Evolutionary conservation across 2,797 vertebrate genomes (phyloP).

Genomic region (Anisognathus igniventris): DNA sequence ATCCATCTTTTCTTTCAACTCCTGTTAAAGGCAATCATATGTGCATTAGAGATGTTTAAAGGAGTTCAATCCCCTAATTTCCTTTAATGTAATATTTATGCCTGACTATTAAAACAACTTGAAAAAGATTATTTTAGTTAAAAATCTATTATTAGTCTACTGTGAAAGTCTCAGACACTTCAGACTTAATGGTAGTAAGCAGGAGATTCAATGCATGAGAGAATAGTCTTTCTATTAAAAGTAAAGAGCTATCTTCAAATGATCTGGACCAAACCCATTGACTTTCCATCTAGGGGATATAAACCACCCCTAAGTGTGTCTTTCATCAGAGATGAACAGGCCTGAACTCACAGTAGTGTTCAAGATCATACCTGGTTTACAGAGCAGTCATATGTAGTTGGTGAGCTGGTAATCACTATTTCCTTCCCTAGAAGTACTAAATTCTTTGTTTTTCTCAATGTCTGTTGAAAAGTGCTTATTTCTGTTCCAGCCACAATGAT

Average conservation of each 20-base stretch:
- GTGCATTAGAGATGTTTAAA: conserved; percentile 2
- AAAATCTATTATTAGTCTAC: neutral
- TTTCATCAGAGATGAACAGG: neutral
- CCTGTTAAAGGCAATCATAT: conserved; percentile 74
- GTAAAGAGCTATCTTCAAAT: neutral
- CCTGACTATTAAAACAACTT: neutral
- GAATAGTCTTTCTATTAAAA: neutral
- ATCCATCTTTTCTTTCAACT: conserved; percentile 96
- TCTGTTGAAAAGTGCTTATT: neutral
- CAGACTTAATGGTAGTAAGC: neutral
- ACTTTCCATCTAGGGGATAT: neutral
- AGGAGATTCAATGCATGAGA: neutral
- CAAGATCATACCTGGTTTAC: neutral
- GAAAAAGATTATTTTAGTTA: neutral
- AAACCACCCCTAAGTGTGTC: neutral
- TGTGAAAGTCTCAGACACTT: neutral
- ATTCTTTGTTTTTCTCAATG: neutral
- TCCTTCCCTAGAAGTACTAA: neutral
- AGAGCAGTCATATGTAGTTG: neutral
- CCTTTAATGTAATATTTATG: neutral
- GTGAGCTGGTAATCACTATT: neutral
- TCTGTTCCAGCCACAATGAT: neutral
- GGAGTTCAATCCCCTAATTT: neutral
- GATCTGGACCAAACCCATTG: neutral
- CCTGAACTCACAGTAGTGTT: neutral